Percentiles rank a stretch among this genome's conserved stretches.
These are phyloP conservation scores for Rhea pennata DNA, from an alignment of 2,113 vertebrate genomes.

Conservation along the genomic window DNA sequence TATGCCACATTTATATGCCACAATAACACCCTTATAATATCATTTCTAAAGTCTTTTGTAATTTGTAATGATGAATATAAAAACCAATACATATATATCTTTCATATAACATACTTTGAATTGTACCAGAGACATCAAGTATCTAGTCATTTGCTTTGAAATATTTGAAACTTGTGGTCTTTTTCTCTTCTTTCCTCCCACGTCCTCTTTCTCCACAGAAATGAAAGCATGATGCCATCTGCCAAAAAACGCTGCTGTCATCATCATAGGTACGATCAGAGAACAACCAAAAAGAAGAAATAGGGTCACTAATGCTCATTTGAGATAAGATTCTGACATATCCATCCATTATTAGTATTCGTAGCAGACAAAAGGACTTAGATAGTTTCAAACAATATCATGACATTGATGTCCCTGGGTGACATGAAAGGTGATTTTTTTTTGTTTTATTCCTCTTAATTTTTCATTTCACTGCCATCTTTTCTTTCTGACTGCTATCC, in stretches of 20 bases:
- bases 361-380: background rate
- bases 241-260: background rate
- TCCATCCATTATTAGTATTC: background rate
- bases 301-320: background rate
- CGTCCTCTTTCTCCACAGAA: background rate
- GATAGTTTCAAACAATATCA: background rate
- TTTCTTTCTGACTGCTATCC: background rate
- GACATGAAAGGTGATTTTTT: fast-evolving
- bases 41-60: background rate
- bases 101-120: background rate
- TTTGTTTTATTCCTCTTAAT: background rate
- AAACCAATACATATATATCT: background rate
- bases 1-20: too few species aligned
- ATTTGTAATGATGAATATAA: background rate
- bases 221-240: background rate
- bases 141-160: background rate
- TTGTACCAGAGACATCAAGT: background rate
- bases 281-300: background rate
- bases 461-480: background rate
- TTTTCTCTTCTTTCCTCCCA: background rate
- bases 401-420: fast-evolving
- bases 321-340: background rate
- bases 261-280: background rate
- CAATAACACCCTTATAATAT: background rate
- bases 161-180: background rate